Conservation (phyloP, 2,113 vertebrate species). For the Paradoxurus hermaphroditus region DNA sequence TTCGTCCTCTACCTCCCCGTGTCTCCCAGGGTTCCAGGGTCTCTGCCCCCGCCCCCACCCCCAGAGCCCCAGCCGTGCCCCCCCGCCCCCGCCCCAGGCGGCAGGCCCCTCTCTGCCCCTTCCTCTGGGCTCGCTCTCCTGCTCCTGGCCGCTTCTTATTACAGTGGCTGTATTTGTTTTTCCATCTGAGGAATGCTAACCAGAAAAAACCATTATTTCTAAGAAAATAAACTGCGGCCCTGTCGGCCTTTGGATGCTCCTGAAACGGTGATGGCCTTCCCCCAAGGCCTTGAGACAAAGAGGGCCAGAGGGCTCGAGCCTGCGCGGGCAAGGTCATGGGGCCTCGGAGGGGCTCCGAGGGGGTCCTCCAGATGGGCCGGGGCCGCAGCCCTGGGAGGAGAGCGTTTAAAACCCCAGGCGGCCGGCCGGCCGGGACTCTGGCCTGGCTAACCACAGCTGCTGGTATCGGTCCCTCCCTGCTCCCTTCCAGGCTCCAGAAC, state of each 20-base stretch:
- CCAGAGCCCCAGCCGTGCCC: background rate
- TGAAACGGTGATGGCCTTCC: conserved; percentile 60
- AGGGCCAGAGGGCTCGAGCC: background rate
- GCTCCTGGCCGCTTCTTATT: conserved; percentile 49
- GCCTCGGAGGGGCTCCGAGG: background rate
- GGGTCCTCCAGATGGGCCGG: conserved; percentile 55
- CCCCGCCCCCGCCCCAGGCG: background rate
- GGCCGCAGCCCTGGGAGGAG: background rate
- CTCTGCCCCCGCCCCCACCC: background rate
- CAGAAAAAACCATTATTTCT: conserved; percentile 78
- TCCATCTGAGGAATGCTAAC: conserved; percentile 72
- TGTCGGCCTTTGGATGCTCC: conserved; percentile 67
- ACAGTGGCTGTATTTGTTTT: conserved; percentile 75
- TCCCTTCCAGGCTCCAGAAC: fast-evolving
- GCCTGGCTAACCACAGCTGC: background rate
- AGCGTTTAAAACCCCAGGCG: background rate
- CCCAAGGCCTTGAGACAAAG: conserved; percentile 66
- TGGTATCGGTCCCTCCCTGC: fast-evolving
- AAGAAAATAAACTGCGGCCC: conserved; percentile 75
- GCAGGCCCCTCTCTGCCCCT: background rate
- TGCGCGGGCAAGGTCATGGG: conserved; percentile 46
- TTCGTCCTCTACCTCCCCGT: background rate
- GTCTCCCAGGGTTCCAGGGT: background rate
- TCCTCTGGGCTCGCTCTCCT: background rate
- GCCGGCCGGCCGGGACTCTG: background rate